Percentiles rank a stretch among this genome's conserved stretches.
Evolutionary conservation across 2,888 invertebrate species (phyloP).

Genomic region (Tetragnatha montana): DNA sequence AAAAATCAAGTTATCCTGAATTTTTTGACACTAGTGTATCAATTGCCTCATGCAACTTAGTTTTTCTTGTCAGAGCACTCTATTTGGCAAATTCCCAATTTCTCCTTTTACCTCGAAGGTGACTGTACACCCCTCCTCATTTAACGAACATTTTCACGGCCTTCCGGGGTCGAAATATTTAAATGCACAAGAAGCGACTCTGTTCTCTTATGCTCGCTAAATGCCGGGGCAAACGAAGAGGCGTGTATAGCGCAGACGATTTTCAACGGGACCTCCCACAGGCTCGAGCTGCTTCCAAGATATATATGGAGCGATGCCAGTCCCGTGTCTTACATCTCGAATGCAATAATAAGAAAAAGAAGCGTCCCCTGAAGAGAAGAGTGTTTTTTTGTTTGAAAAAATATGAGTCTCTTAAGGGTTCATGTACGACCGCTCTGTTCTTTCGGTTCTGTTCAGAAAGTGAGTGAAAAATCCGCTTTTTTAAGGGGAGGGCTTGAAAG

Average conservation of each 20-base stretch:
- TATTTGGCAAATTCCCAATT: background rate
- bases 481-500: background rate
- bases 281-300: slow-evolving; percentile 25
- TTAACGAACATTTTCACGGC: background rate
- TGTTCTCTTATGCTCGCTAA: background rate
- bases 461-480: background rate
- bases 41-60: too few species aligned
- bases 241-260: slow-evolving; percentile 34
- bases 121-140: background rate
- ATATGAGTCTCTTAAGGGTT: slow-evolving; percentile 53
- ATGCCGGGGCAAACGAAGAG: slow-evolving; percentile 8
- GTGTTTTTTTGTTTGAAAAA: slow-evolving; percentile 46
- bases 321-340: slow-evolving; percentile 12
- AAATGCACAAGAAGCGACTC: background rate
- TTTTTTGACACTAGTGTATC: too few species aligned
- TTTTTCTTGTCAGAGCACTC: background rate
- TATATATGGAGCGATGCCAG: slow-evolving; percentile 46
- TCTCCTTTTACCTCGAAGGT: background rate
- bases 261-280: slow-evolving; percentile 53
- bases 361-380: slow-evolving; percentile 18
- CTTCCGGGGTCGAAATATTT: background rate
- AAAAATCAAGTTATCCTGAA: too few species aligned
- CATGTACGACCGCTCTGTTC: slow-evolving; percentile 44
- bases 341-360: background rate
- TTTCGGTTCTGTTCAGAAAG: background rate